Evolutionary conservation across 2,888 invertebrate genomes (phyloP), one percentile per base, ranked within the genome.

Genomic region (Dicyrtomina minuta): DNA sequence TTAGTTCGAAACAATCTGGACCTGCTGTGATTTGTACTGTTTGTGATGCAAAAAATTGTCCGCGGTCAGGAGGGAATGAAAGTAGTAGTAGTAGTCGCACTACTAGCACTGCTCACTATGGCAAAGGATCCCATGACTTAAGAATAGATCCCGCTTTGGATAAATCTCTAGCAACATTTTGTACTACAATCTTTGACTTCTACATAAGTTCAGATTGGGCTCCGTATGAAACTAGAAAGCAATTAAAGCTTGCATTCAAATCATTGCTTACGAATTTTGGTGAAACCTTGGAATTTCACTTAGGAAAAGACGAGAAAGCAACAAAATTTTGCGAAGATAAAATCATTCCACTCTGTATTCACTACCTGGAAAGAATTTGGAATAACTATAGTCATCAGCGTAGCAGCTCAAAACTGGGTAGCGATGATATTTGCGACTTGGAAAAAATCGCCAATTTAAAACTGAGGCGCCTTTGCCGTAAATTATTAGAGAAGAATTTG

Each of bases 201-300:
- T 78, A 75, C 59, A 72, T 78, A 4, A 72, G 68, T 55, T 56
- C 73, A 0, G 33, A 55, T 2, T 78, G 78, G 78, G 76, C 76
- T 15, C 78, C 78, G 0, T 75, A 74, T 33, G 75, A 76, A 58
- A 75, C 75, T 0, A 59, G 78, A 26, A 70, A 68, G 17, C 74
- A 75, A 51, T 64, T 78, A 13, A 72, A 67, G 46, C 39, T 74
- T 15, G 66, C 72, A 5, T 72, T 75, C 15, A 74, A 72, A 66
- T 72, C 71, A 61, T 55, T 75, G 20, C 65, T 76, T 13, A 74
- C 74, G 1, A 56, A 27, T 15, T 71, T 76, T 6, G 74, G 49
- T 1, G 74, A 76, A 44, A 46, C 46, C 24, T 59, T 74, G 4
- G 43, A 70, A n/a, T 53, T 20, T 3, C 70, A 22, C 17, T 44